Conservation (phyloP, 2,888 invertebrate genomes). For the Diaphora mendica region DNA sequence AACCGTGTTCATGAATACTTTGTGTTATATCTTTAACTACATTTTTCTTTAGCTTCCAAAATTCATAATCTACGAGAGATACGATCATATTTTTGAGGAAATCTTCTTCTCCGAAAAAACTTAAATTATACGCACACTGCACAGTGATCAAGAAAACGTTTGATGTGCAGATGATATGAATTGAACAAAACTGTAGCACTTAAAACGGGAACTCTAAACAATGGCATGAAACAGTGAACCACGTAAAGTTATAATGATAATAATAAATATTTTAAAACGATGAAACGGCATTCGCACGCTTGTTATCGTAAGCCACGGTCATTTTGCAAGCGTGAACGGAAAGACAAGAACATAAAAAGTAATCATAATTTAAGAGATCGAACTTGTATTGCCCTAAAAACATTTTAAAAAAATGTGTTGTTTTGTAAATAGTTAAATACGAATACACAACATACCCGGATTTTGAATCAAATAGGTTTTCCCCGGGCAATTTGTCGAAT, state of each 20-base stretch:
- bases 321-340: conserved; percentile 29
- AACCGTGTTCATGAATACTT: too few relatives aligned
- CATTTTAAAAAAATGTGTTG: not conserved
- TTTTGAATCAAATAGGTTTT: not conserved
- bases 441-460: not conserved
- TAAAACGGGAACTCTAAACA: conserved; percentile 56
- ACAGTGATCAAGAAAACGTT: conserved; percentile 20
- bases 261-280: conserved; percentile 48
- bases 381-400: not conserved
- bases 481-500: too few relatives aligned
- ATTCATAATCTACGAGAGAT: not conserved
- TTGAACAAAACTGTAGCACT: conserved; percentile 35
- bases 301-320: conserved; percentile 42
- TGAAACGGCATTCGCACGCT: conserved; percentile 43
- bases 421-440: not conserved
- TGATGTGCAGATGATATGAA: conserved; percentile 19
- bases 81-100: not conserved
- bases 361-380: not conserved
- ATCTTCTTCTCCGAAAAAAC: not conserved
- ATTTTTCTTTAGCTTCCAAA: not conserved
- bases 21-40: not conserved
- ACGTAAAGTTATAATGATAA: conserved; percentile 53
- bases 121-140: conserved; percentile 14
- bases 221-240: conserved; percentile 55
- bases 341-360: conserved; percentile 12